Evolutionary conservation across 2,113 vertebrate genomes (phyloP).

Genomic region (Cryptoleucopteryx plumbea): DNA sequence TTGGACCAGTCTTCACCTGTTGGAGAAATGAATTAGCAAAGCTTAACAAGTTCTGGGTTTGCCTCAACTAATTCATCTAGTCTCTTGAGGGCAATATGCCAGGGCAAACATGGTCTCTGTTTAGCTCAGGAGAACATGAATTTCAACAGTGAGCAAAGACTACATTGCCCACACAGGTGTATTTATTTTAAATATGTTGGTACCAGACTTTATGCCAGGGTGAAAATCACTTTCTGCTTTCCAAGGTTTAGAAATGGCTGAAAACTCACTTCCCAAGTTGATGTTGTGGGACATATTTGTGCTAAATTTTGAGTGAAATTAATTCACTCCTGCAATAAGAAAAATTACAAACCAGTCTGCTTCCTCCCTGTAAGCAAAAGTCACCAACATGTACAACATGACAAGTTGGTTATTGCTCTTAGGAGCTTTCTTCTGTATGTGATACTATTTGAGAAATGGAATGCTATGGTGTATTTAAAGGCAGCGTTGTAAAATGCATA

Average conservation of each 20-base stretch:
- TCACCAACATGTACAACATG: background rate
- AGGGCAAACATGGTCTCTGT: background rate
- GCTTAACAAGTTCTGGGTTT: background rate
- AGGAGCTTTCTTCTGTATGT: background rate
- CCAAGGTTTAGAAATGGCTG: background rate
- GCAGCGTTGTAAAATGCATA: slow-evolving; percentile 28
- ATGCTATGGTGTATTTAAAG: slow-evolving; percentile 34
- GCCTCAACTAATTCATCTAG: background rate
- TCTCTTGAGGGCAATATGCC: background rate
- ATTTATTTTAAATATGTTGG: background rate
- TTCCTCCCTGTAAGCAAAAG: background rate
- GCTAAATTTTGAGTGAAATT: background rate
- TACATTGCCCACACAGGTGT: background rate
- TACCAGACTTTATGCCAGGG: background rate
- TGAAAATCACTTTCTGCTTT: background rate
- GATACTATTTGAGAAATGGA: slow-evolving; percentile 1
- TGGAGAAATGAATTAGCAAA: background rate
- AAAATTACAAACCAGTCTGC: background rate
- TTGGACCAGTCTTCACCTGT: background rate
- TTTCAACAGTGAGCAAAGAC: background rate
- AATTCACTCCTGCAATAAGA: background rate
- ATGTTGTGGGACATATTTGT: background rate
- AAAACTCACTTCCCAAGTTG: background rate
- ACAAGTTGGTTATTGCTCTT: background rate
- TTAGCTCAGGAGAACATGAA: background rate